A percentile compares a stretch with the other conserved stretches of the same genome.
These are phyloP conservation scores for Orthosia incerta DNA, from an alignment of 2,888 invertebrate species.

Conservation along the genomic window DNA sequence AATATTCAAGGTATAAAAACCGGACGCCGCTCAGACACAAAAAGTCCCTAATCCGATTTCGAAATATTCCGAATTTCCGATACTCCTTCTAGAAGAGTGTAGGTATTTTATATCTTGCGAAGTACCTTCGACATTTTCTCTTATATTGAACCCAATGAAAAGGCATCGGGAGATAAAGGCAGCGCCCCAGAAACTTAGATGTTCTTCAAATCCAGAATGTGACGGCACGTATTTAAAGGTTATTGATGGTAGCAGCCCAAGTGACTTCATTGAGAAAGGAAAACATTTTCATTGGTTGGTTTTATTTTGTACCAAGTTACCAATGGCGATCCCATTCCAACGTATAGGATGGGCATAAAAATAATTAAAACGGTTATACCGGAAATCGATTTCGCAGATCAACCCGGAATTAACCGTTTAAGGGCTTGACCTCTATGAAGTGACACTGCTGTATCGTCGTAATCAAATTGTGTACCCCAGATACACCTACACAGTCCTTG, in stretches of 20 bases:
- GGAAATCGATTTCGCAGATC: neutral
- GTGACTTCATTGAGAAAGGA: conserved; percentile 3
- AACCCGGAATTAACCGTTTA: conserved; percentile 19
- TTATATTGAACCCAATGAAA: conserved; percentile 58
- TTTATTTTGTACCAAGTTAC: neutral
- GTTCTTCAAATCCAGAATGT: conserved; percentile 41
- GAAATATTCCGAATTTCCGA: conserved; percentile 31
- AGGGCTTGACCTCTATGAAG: conserved; percentile 24
- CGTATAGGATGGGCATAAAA: neutral
- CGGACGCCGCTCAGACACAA: conserved; percentile 52
- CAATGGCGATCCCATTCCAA: neutral
- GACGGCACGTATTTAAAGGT: conserved; percentile 23
- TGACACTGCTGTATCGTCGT: conserved; percentile 3
- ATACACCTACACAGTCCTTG: conserved; percentile 15
- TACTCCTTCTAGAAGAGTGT: conserved; percentile 47
- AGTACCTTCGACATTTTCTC: conserved; percentile 46
- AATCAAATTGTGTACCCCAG: conserved; percentile 8
- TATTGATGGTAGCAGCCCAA: conserved; percentile 21
- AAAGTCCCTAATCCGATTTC: conserved; percentile 30
- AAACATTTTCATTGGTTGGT: neutral
- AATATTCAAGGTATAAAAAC: conserved; percentile 45
- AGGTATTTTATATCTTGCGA: conserved; percentile 27
- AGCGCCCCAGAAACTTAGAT: conserved; percentile 43
- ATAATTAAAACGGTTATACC: neutral
- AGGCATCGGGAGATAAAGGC: conserved; percentile 52